Percentiles rank a stretch among this genome's conserved stretches.
phyloP scores from a whole-genome alignment of 2,113 vertebrate species.

The Oreotrochilus melanogaster region DNA sequence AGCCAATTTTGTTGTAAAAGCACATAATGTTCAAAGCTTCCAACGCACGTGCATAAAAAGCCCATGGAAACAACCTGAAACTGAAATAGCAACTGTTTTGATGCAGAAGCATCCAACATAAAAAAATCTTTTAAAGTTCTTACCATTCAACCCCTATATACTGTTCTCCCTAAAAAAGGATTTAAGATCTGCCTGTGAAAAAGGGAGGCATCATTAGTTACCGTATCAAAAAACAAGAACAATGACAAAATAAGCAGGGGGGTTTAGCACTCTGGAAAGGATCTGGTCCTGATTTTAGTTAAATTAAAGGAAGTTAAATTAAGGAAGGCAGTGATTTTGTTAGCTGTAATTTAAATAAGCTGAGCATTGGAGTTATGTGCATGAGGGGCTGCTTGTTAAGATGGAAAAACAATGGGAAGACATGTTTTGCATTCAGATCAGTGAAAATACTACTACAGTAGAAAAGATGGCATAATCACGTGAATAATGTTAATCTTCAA shows the following conservation, averaged over 20 bases:
- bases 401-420: slow-evolving; percentile 38
- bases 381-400: slow-evolving; percentile 11
- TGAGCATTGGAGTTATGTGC: slow-evolving; percentile 10
- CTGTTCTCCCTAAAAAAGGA: slow-evolving; percentile 1
- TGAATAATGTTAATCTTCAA: background rate
- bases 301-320: slow-evolving; percentile 11
- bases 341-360: slow-evolving; percentile 51
- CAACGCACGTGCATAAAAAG: slow-evolving; percentile 6
- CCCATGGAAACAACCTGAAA: slow-evolving; percentile 34
- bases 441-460: slow-evolving; percentile 27
- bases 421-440: slow-evolving; percentile 52
- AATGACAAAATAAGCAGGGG: background rate
- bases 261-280: background rate
- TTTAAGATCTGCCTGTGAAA: background rate
- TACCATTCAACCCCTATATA: background rate
- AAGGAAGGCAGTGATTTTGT: slow-evolving; percentile 34
- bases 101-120: background rate
- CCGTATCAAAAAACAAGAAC: background rate
- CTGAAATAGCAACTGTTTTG: slow-evolving; percentile 48
- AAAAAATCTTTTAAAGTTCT: slow-evolving; percentile 16
- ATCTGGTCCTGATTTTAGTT: slow-evolving; percentile 37
- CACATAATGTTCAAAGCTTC: slow-evolving; percentile 21
- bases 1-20: slow-evolving; percentile 27
- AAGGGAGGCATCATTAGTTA: background rate
- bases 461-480: slow-evolving; percentile 38